Percentiles rank a stretch among this genome's conserved stretches.
Conservation (phyloP, 2,888 invertebrate genomes). For the Ormyrus labotus region DNA sequence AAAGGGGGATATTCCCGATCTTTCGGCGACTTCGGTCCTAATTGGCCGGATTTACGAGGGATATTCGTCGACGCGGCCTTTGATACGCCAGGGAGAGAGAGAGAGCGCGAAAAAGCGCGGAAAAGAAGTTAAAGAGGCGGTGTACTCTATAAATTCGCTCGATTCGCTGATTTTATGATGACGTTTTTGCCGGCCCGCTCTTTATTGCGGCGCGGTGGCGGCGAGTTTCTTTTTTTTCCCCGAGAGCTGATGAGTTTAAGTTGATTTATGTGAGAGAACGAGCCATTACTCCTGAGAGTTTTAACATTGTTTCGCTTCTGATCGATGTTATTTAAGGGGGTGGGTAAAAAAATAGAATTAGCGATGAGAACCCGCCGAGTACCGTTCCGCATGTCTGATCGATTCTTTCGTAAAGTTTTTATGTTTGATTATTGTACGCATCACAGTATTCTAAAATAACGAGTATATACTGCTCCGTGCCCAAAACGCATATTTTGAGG, state of each 20-base stretch:
- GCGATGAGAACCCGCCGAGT: neutral
- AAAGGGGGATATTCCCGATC: conserved; percentile 57
- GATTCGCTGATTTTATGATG: conserved; percentile 35
- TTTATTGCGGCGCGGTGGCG: neutral
- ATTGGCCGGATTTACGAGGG: conserved; percentile 71
- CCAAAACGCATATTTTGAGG: too few species aligned
- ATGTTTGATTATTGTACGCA: too few species aligned
- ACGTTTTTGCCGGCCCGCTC: conserved; percentile 23
- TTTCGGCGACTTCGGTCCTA: conserved; percentile 67
- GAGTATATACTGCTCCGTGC: too few species aligned
- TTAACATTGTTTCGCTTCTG: conserved; percentile 24
- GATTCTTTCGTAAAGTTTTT: too few species aligned
- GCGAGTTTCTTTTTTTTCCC: conserved; percentile 1
- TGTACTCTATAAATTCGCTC: conserved; percentile 51
- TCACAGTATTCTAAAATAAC: too few species aligned
- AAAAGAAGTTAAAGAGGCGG: neutral
- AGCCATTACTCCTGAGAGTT: conserved; percentile 41
- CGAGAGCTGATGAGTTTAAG: neutral
- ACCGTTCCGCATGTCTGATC: neutral
- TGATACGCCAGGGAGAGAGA: too few species aligned
- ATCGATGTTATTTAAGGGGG: conserved; percentile 46
- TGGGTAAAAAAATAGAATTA: conserved; percentile 28
- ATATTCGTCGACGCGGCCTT: too few species aligned
- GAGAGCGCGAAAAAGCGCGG: too few species aligned
- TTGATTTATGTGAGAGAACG: conserved; percentile 55